Conservation (phyloP, 1,140 invertebrate genomes). For the Drosophila pallidifrons region DNA sequence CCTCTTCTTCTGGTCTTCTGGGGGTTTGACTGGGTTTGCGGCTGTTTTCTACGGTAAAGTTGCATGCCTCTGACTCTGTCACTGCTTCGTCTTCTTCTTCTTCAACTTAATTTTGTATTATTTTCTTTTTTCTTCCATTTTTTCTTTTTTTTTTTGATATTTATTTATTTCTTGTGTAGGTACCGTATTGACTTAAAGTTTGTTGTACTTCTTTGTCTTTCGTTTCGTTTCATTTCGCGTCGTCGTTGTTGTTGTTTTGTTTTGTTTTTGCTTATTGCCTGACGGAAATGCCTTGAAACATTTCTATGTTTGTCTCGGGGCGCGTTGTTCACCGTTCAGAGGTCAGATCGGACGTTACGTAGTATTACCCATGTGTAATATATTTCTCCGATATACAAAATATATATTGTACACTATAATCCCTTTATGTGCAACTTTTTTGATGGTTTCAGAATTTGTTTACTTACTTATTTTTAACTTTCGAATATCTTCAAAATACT, state of each 20-base stretch:
- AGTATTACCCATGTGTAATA: not conserved
- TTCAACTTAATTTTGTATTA: slow-evolving; percentile 66
- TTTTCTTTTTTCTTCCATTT: slow-evolving; percentile 39
- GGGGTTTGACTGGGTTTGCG: slow-evolving; percentile 56
- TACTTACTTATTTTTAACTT: too few relatives aligned
- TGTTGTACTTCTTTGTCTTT: slow-evolving; percentile 78
- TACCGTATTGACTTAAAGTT: slow-evolving; percentile 79
- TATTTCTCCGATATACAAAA: not conserved
- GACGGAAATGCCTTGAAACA: slow-evolving; percentile 72
- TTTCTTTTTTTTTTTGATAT: slow-evolving; percentile 25
- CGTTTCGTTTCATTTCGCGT: slow-evolving; percentile 50
- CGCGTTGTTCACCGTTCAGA: slow-evolving; percentile 34
- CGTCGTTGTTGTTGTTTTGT: slow-evolving; percentile 36
- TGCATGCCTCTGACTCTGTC: slow-evolving; percentile 28
- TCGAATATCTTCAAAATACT: too few relatives aligned
- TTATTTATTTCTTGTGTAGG: slow-evolving; percentile 63
- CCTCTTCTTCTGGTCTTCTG: slow-evolving; percentile 33
- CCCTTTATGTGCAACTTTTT: too few relatives aligned
- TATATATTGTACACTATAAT: too few relatives aligned
- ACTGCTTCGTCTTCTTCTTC: slow-evolving; percentile 27
- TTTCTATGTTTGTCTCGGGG: slow-evolving; percentile 55
- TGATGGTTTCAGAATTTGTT: too few relatives aligned
- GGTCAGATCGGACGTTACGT: slow-evolving; percentile 22
- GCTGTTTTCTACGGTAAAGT: slow-evolving; percentile 37
- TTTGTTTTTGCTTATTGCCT: slow-evolving; percentile 52